Evolutionary conservation across 2,113 vertebrate species (phyloP).

Genomic region (Lagopus leucura): DNA sequence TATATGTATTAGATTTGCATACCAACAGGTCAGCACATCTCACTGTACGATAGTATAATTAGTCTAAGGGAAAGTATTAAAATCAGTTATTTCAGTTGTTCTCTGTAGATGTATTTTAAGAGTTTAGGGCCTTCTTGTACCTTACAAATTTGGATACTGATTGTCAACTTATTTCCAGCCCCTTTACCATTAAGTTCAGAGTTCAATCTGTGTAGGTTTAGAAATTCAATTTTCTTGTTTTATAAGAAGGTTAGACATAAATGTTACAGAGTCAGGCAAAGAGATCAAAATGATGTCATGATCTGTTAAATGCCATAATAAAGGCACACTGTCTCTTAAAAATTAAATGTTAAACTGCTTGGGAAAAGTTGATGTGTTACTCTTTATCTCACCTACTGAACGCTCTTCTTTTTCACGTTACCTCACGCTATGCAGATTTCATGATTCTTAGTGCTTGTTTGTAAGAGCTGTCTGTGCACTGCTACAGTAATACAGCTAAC

Average conservation of each 20-base stretch:
- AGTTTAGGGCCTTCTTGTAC: neutral
- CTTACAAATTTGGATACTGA: neutral
- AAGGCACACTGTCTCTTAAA: slow-evolving; percentile 12
- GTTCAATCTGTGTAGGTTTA: slow-evolving; percentile 8
- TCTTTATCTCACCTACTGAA: neutral
- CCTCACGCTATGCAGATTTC: accelerated
- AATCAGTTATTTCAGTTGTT: neutral
- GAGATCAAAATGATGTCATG: neutral
- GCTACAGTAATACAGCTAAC: neutral
- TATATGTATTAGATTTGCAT: neutral
- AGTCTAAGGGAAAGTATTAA: neutral
- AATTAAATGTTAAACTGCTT: slow-evolving; percentile 27
- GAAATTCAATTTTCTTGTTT: slow-evolving; percentile 42
- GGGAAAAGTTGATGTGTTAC: neutral
- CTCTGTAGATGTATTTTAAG: slow-evolving; percentile 30
- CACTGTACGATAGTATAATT: neutral
- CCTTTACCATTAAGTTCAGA: slow-evolving; percentile 32
- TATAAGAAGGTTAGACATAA: neutral
- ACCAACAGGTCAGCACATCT: neutral
- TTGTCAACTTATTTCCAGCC: slow-evolving; percentile 5
- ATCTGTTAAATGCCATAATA: slow-evolving; percentile 40
- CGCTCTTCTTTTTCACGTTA: neutral
- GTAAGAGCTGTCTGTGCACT: neutral
- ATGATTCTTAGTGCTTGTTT: neutral
- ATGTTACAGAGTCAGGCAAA: slow-evolving; percentile 8